Evolutionary conservation across 2,888 invertebrate genomes (phyloP), one percentile per base, ranked within the genome.

Genomic region (Ethmia dodecea): DNA sequence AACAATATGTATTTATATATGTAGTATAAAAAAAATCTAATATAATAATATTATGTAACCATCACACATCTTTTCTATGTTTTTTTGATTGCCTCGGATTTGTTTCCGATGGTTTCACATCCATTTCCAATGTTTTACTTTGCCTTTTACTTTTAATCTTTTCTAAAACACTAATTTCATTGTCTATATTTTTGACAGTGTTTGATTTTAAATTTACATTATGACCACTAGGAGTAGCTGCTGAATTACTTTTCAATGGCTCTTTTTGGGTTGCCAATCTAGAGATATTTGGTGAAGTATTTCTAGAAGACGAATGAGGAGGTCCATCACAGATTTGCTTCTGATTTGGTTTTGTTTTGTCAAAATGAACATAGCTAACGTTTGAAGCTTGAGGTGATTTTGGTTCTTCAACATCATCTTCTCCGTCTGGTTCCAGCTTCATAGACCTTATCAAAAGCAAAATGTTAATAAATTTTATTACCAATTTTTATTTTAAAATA

Each of bases 351-450:
- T 76, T 83, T 13, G 78, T 81, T 58, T 81, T 83, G 36, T 83
- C 77, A 56, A 84, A 81, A 43, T 81, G 67, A 11, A 84, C 70
- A 62, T 83, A 76, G 2, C 73, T 57, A 4, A 81, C 72, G 58
- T 63, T 60, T 1, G 73, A 53, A 15, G 60, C 38, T 42, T 67
- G 66, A 20, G 46, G 42, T 30, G 51, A 40, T 43, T 55, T 64
- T 27, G 47, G 38, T 33, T 67, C 69, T 22, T 52, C 36, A 24
- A 51, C 52, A 31, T 67, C 67, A 36, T 74, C 77, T 49, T 72
- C 74, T 10, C 60, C 70, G 55, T 75, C 70, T 33, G 62, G 55
- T 16, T 55, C 66, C 28, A 64, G 40, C 40, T 66, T 68, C 3
- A 71, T 37, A 49, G 60, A 73, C 34, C 84, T 83, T 49, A 29